Base-by-base conservation (phyloP, 2,888 invertebrate species). In the Zaprionus lineosus region DNA sequence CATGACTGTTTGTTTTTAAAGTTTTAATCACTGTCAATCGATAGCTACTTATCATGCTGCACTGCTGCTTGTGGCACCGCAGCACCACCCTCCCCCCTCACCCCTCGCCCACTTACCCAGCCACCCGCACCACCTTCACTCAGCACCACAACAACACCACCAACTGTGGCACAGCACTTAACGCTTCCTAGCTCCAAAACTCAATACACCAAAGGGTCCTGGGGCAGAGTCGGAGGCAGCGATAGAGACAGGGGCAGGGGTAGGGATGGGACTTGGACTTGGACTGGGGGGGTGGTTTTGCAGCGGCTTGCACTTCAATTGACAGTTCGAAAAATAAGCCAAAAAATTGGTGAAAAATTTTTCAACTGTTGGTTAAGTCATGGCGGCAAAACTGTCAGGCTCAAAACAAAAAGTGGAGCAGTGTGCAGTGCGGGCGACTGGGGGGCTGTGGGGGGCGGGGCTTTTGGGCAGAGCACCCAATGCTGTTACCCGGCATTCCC, bases 11-110 rank as follows among this genome's bases (percentile, higher is more conserved):
- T 81, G 79, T 79, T 82, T 82, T 81, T 74, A 82, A 81, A 82
- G 82, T 82, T 81, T 81, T 81, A 81, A 81, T 81, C 82, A 81
- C 79, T 81, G 82, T 82, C 82, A 82, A 82, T 81, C 82, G 82
- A 82, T 81, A 81, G 79, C 79, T 82, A 82, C 82, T 82, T 82
- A 82, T 79, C 82, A 82, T 76, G 78, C 74, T 76, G 72, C 74
- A 73, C 55, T 58, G 68, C 46, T 46, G 55, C 36, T 26, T 11
- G 51, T 43, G 33, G 40, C 15, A 19, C 52, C 28, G 37, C 19
- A 26, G 40, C 29, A 6, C 6, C 8, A 1, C 31, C 15, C 1
- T 7, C 21, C 26, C 26, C 16, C 12, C n/a, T n/a, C n/a, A n/a
- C n/a, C n/a, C n/a, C n/a, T n/a, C n/a, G n/a, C n/a, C n/a, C n/a